Conservation (phyloP, 2,113 vertebrate species). For the Zosterops pallidus region DNA sequence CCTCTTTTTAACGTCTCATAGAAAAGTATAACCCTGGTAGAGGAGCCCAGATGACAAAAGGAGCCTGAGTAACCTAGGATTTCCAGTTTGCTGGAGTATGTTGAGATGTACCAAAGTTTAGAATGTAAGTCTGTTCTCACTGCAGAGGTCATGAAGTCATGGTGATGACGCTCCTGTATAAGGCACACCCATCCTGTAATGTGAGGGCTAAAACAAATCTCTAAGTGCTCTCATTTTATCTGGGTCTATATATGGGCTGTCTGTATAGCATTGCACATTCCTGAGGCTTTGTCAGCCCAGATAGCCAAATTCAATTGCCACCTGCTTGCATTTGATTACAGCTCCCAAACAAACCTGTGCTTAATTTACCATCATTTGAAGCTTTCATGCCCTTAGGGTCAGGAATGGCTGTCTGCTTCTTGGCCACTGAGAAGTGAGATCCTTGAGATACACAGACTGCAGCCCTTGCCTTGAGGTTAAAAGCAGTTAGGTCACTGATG, state of each 20-base stretch:
- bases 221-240: neutral
- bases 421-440: neutral
- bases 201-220: neutral
- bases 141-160: neutral
- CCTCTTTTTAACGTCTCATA: neutral
- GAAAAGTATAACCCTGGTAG: neutral
- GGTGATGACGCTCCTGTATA: neutral
- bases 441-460: neutral
- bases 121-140: neutral
- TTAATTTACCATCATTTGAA: neutral
- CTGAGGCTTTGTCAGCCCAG: neutral
- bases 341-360: neutral
- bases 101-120: neutral
- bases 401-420: neutral
- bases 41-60: neutral
- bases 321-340: neutral
- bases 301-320: neutral
- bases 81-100: neutral
- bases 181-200: neutral
- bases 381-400: neutral
- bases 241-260: rapidly evolving
- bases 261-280: neutral
- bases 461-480: neutral
- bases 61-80: neutral
- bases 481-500: neutral